Base-by-base conservation (phyloP, 2,797 vertebrate genomes). In the Falco rusticolus region DNA sequence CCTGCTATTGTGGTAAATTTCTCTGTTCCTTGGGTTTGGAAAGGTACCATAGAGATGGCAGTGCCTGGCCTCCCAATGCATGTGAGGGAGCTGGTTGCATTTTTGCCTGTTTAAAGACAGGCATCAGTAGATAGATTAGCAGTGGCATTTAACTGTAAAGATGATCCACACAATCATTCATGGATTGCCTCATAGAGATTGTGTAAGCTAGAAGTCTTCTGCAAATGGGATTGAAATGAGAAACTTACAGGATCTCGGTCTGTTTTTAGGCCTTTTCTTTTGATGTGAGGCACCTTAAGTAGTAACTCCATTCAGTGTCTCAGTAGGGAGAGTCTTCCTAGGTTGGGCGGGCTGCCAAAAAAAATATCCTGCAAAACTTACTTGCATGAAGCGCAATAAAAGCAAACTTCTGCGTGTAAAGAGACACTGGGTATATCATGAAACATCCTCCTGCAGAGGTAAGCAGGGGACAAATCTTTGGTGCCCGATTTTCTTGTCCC, bases 181-280 rank as follows among this genome's bases (percentile, higher is more conserved):
- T 81, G 41, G 34, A 68, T 71, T 81, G 60, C 77, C 16, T 78
- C 16, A 6, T 3, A 10, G 16, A 89, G 12, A 16, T 61, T 70
- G 34, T 0, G 0, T 54, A 39, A 6, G 1, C 41, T 43, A 7
- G 7, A 57, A 41, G 15, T 50, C 28, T 60, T 90, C 69, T 65
- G n/a, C 22, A 63, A 6, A 43, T 20, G 15, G 34, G 31, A 17
- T 29, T 34, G 21, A 47, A 90, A 56, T 39, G 37, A 81, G 41
- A 53, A 86, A 48, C 13, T 17, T 63, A 13, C 0, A 45, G 53
- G 16, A 57, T 53, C 22, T 82, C 22, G 12, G 4, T 31, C 31
- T 60, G 15, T 57, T 84, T 33, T 78, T 61, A 29, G 2, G 5
- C 50, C 20, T 10, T 7, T 68, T 86, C 13, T 84, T 75, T 57